phyloP scores from a whole-genome alignment of 2,888 invertebrate genomes.

The Rhingia campestris region DNA sequence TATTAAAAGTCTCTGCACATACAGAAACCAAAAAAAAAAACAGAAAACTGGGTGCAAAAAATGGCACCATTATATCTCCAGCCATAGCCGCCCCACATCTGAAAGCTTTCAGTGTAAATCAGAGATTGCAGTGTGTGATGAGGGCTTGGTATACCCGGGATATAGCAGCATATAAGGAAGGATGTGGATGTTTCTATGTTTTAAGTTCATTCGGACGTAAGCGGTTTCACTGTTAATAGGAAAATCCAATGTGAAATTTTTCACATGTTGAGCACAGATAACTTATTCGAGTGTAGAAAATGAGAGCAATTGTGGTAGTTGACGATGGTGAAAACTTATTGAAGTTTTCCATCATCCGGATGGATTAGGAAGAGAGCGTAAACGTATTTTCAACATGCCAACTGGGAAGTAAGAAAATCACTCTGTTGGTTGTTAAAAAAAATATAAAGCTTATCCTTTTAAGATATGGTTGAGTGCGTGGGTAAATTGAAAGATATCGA shows the following conservation, averaged over 20 bases:
- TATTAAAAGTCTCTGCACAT: slow-evolving; percentile 55
- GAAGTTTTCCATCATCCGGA: slow-evolving; percentile 57
- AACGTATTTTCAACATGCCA: neutral
- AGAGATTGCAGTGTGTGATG: slow-evolving; percentile 67
- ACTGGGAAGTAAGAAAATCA: too few relatives aligned
- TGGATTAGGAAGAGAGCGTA: slow-evolving; percentile 35
- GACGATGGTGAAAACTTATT: slow-evolving; percentile 61
- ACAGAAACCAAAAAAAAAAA: slow-evolving; percentile 22
- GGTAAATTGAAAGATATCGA: too few relatives aligned
- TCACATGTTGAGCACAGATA: slow-evolving; percentile 74
- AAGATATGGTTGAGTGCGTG: too few relatives aligned
- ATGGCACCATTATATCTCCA: slow-evolving; percentile 54
- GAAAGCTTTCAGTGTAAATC: slow-evolving; percentile 67
- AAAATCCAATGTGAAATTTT: slow-evolving; percentile 73
- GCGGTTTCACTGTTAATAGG: slow-evolving; percentile 70
- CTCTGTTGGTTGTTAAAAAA: too few relatives aligned
- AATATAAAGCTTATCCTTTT: too few relatives aligned
- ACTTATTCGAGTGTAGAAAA: slow-evolving; percentile 72
- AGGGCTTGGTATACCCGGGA: slow-evolving; percentile 28
- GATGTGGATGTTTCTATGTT: slow-evolving; percentile 53
- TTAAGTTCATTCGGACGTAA: slow-evolving; percentile 72
- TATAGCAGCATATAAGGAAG: slow-evolving; percentile 18
- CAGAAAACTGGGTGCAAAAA: slow-evolving; percentile 47
- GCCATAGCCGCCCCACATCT: slow-evolving; percentile 44
- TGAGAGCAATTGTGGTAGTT: slow-evolving; percentile 67